These are phyloP conservation scores for Ganaspis brasiliensis DNA, from an alignment of 2,888 invertebrate species.

Conservation along the genomic window DNA sequence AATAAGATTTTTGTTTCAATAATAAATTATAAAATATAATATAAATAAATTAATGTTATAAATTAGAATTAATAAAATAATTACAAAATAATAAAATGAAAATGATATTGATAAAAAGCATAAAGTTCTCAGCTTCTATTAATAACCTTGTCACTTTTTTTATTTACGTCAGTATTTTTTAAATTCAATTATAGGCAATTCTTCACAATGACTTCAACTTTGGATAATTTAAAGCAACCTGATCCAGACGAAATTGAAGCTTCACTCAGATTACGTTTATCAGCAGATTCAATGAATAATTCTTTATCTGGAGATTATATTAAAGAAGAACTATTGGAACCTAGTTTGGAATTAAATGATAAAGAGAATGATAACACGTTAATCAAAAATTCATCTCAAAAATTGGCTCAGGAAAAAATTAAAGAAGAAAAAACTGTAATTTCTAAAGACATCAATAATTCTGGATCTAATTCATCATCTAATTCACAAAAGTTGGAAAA, in stretches of 20 bases:
- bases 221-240: conserved; percentile 12
- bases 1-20: too few relatives aligned
- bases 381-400: background rate
- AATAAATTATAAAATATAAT: too few relatives aligned
- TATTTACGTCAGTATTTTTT: background rate
- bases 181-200: background rate
- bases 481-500: conserved; percentile 1
- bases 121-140: too few relatives aligned
- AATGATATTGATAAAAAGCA: too few relatives aligned
- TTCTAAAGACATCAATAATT: background rate
- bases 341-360: background rate
- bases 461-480: background rate
- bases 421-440: background rate
- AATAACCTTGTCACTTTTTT: too few relatives aligned
- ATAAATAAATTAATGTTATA: too few relatives aligned
- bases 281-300: conserved; percentile 6
- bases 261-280: conserved; percentile 18
- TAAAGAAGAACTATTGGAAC: background rate
- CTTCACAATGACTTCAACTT: conserved; percentile 21
- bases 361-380: background rate
- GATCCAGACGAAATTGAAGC: conserved; percentile 4
- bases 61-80: too few relatives aligned
- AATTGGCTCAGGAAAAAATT: background rate
- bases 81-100: too few relatives aligned
- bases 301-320: background rate